These are phyloP conservation scores for Melopsittacus undulatus DNA, from an alignment of 2,797 vertebrate species.

Conservation along the genomic window DNA sequence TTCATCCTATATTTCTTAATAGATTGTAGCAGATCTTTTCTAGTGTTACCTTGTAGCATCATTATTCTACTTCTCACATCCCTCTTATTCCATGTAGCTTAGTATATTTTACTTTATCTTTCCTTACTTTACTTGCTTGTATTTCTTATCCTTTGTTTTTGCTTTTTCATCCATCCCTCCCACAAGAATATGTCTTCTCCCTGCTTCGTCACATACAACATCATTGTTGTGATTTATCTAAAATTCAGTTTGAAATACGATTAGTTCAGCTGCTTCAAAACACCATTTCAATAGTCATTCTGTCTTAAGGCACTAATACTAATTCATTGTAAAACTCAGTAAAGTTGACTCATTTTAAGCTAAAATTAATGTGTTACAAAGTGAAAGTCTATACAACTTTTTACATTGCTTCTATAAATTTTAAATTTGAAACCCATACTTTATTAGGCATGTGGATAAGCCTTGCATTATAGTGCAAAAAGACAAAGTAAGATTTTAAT, in stretches of 20 bases:
- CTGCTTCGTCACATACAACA: background rate
- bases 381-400: background rate
- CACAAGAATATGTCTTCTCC: background rate
- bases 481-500: background rate
- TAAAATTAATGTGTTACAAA: background rate
- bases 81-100: conserved; percentile 8
- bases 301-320: background rate
- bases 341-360: background rate
- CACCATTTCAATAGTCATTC: background rate
- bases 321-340: background rate
- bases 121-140: background rate
- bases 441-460: background rate
- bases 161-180: background rate
- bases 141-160: conserved; percentile 11
- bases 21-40: conserved; percentile 5
- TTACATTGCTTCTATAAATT: background rate
- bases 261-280: background rate
- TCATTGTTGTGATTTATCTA: background rate
- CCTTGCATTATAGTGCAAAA: background rate
- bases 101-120: conserved; percentile 6
- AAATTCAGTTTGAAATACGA: background rate
- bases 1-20: background rate
- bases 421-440: background rate
- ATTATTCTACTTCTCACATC: background rate
- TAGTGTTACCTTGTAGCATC: background rate